Evolutionary conservation across 2,888 invertebrate species (phyloP).

Genomic region (Ypsolopha scabrella): DNA sequence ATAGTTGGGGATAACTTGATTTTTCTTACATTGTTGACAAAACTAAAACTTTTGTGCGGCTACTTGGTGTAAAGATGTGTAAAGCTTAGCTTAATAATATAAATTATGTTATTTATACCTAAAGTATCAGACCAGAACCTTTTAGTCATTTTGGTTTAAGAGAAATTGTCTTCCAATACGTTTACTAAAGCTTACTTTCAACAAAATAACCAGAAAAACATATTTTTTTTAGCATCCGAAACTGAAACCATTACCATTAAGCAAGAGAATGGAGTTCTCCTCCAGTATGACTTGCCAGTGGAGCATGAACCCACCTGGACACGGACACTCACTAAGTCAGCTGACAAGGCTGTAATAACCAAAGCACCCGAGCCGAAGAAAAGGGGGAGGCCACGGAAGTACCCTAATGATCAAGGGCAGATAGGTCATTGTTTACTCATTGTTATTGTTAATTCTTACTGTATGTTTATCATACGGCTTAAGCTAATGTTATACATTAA

Average conservation of each 20-base stretch:
- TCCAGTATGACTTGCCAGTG: conserved; percentile 61
- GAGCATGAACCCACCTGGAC: conserved; percentile 62
- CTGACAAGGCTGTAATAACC: conserved; percentile 40
- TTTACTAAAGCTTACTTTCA: background rate
- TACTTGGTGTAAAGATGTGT: no score
- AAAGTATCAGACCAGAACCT: no score
- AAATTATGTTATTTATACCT: no score
- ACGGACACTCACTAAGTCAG: conserved; percentile 35
- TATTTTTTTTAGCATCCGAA: conserved; percentile 25
- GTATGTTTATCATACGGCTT: no score
- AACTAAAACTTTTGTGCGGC: no score
- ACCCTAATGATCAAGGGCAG: conserved; percentile 58
- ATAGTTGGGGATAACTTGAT: no score
- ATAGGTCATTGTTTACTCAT: conserved; percentile 35
- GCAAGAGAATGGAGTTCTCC: conserved; percentile 59
- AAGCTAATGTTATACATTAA: no score
- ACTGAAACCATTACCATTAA: conserved; percentile 66
- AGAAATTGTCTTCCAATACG: no score
- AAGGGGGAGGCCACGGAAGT: conserved; percentile 58
- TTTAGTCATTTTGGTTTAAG: no score
- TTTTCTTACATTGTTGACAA: no score
- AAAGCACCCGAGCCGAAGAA: conserved; percentile 51
- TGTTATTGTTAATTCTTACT: no score
- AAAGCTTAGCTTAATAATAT: no score
- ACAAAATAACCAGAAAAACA: background rate